Base-by-base conservation (phyloP, 2,797 vertebrate species). In the Propithecus perrieri region DNA sequence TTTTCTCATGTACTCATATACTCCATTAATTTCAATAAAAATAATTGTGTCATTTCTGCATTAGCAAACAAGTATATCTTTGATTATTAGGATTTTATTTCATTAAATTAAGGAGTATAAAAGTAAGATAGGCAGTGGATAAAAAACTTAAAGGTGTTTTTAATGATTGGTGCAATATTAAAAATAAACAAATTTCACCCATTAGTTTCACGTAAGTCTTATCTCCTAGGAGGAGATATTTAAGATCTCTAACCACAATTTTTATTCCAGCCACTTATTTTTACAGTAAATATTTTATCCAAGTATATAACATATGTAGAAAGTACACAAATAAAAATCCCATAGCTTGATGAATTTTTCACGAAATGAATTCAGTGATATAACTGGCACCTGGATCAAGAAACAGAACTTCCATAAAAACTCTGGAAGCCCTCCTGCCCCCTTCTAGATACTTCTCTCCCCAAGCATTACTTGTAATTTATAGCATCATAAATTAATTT, bases 1-100 rank as follows among this genome's bases (percentile, higher is more conserved):
- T 24, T 59, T 76, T 85, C 72, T 33, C 18, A 87, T 74, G 35
- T 35, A 22, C 15, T 74, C 7, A 48, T 69, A 91, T 26, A 87
- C 48, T 91, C 46, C 30, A n/a, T 84, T 96, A 65, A 30, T 93
- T 79, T 71, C 91, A 63, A 12, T 80, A 72, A 30, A 95, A 96
- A n/a, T 95, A 97, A 97, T 91, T 55, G 4, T 96, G 12, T 67
- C 26, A 28, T 57, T 74, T 38, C 71, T 92, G 15, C 81, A 38
- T 91, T 85, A 75, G 26, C 50, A 89, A 96, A 89, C 1, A 95
- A 24, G 11, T 93, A 38, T 43, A 57, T 71, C 15, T 15, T 15
- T 81, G 20, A 63, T 59, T 57, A 63, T 59, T 57, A 85, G 4
- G 53, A 4, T 14, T 88, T 96, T 67, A 76, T 94, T 67, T 95